Percentiles rank a stretch among this genome's conserved stretches.
Conservation (phyloP, 1,140 invertebrate genomes). For the Vanessa atalanta region DNA sequence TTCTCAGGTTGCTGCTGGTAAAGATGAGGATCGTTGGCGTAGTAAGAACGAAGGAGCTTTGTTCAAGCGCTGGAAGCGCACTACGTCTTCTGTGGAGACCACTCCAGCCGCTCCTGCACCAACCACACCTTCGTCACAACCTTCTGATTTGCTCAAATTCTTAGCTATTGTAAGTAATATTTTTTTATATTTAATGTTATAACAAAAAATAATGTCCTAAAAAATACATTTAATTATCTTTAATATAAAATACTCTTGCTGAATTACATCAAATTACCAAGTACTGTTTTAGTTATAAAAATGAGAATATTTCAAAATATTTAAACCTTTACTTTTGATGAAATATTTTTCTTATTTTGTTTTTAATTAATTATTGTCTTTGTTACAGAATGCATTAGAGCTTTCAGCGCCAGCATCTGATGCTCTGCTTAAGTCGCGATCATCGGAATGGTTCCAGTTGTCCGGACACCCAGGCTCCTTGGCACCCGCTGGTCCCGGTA, state of each 20-base stretch:
- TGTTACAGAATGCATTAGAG: conserved; percentile 95
- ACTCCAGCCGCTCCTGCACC: conserved; percentile 50
- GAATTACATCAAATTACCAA: too few species aligned
- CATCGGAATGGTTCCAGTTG: conserved; percentile 92
- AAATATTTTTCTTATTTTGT: not conserved
- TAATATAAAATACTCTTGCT: too few species aligned
- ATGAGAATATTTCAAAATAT: too few species aligned
- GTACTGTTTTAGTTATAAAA: too few species aligned
- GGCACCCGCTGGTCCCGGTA: conserved; percentile 95
- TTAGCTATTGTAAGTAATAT: conserved; percentile 78
- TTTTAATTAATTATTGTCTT: conserved; percentile 40
- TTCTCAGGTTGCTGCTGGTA: conserved; percentile 74
- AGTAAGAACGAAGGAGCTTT: conserved; percentile 70
- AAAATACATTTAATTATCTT: too few species aligned
- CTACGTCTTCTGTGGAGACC: conserved; percentile 52
- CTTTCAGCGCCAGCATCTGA: conserved; percentile 95
- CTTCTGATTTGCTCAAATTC: conserved; percentile 77
- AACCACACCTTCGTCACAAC: conserved; percentile 57
- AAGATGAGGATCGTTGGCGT: conserved; percentile 75
- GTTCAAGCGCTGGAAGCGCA: conserved; percentile 71
- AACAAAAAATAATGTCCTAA: too few species aligned
- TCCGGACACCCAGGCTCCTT: conserved; percentile 96
- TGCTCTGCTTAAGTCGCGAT: conserved; percentile 88
- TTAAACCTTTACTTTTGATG: too few species aligned
- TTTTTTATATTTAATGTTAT: conserved; percentile 13